A percentile compares a stretch with the other conserved stretches of the same genome.
Evolutionary conservation across 2,888 invertebrate species (phyloP).

Genomic region (Pseudococcus longispinus): DNA sequence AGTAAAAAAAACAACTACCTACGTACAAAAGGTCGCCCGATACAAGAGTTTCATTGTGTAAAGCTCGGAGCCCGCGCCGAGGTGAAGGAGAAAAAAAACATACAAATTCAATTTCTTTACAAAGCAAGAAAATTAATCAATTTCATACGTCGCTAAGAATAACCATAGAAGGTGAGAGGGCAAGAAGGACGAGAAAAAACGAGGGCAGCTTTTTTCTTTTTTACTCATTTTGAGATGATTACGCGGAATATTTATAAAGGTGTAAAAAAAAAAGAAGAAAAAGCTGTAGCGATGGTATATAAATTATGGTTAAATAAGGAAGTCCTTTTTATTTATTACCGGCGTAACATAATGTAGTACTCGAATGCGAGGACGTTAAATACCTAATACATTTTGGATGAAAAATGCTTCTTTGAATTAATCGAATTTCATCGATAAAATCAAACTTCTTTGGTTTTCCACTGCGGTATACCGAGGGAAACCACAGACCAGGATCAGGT

Average conservation of each 20-base stretch:
- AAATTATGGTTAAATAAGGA: slow-evolving; percentile 42
- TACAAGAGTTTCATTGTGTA: slow-evolving; percentile 24
- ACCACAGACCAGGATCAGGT: not conserved
- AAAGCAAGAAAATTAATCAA: slow-evolving; percentile 36
- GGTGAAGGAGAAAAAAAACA: not conserved
- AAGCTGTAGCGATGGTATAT: slow-evolving; percentile 2
- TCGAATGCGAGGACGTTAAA: not conserved
- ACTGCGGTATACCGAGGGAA: not conserved
- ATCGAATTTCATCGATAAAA: slow-evolving; percentile 14
- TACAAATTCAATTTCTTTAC: slow-evolving; percentile 42
- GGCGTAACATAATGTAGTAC: slow-evolving; percentile 16
- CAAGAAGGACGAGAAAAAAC: not conserved
- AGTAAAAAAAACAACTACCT: not conserved
- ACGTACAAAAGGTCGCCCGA: slow-evolving; percentile 29
- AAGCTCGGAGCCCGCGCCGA: not conserved
- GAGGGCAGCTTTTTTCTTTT: not conserved
- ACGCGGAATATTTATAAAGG: slow-evolving; percentile 37
- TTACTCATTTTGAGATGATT: slow-evolving; percentile 13
- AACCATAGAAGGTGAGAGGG: not conserved
- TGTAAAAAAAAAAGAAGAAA: not conserved
- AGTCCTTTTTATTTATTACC: slow-evolving; percentile 38
- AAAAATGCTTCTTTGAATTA: slow-evolving; percentile 7
- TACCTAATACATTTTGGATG: not conserved
- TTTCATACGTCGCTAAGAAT: slow-evolving; percentile 34
- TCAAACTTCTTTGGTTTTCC: not conserved